These are phyloP conservation scores for Aleiodes leptofemur DNA, from an alignment of 2,888 invertebrate genomes.

Conservation along the genomic window DNA sequence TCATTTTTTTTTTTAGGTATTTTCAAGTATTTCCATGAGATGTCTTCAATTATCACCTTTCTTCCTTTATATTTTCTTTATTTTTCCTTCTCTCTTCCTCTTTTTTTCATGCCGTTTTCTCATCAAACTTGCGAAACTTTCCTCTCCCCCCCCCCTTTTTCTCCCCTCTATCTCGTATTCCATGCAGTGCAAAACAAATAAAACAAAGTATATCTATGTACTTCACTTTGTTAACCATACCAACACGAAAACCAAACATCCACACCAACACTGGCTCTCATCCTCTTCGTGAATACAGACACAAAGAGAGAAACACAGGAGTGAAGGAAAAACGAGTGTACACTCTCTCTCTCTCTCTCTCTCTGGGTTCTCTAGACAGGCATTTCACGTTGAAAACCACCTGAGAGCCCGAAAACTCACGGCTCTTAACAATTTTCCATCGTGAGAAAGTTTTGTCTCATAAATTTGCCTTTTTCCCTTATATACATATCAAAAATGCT, in stretches of 20 bases:
- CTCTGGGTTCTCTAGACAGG: neutral
- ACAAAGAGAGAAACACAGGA: neutral
- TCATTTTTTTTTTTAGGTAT: slow-evolving; percentile 13
- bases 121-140: too few species aligned
- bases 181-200: too few species aligned
- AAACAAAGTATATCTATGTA: too few species aligned
- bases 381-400: slow-evolving; percentile 26
- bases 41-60: slow-evolving; percentile 6
- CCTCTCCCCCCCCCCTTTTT: too few species aligned
- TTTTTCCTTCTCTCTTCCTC: neutral
- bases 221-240: neutral
- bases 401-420: slow-evolving; percentile 19
- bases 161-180: too few species aligned
- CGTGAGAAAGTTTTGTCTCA: slow-evolving; percentile 52
- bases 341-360: too few species aligned
- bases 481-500: neutral
- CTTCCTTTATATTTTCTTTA: neutral
- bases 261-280: too few species aligned
- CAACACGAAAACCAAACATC: neutral
- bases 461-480: slow-evolving; percentile 45
- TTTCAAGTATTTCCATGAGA: slow-evolving; percentile 7
- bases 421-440: slow-evolving; percentile 47
- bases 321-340: slow-evolving; percentile 16
- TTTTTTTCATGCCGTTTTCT: neutral
- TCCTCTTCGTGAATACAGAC: neutral